Base-by-base conservation (phyloP, 2,797 vertebrate species). In the Todus mexicanus region DNA sequence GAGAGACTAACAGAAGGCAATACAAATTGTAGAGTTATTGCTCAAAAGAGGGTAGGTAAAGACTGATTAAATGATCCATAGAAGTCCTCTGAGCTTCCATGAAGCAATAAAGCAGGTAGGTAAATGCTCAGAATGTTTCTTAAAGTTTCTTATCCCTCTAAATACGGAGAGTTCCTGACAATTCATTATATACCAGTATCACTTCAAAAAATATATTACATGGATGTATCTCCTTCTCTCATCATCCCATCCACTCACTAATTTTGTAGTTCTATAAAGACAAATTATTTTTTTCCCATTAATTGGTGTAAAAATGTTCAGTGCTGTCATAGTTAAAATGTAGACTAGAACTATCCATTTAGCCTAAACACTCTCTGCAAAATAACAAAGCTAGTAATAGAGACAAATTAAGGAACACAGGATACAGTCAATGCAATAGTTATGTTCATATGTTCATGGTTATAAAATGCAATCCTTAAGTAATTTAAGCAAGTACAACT, bases 401-500 rank as follows among this genome's bases (percentile, higher is more conserved):
- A 73, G 47, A 90, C 17, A 75, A 95, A 72, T 13, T 69, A 76
- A 92, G 85, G 25, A 93, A 78, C 26, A 85, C 11, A 86, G 12
- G 61, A 83, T 48, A 65, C 29, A 73, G 33, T 9, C 83, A 93
- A 91, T 89, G 43, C 27, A 84, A 63, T 74, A 95, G 82, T 86
- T 94, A 71, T n/a, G 26, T 70, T 94, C 64, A 66, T 59, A 29
- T n/a, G 70, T 43, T 94, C 74, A 84, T 54, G 23, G n/a, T 40
- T 70, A 76, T 40, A 78, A 63, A 95, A 94, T 56, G 12, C 61
- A 93, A 80, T 64, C 37, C 8, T 43, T 77, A 61, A 53, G 48
- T 42, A 93, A 94, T 57, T 88, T 88, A 95, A 82, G 57, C 21
- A 93, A 91, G 61, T 31, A 69, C 51, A 65, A 73, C 25, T 89